Evolutionary conservation across 2,888 invertebrate species (phyloP).

Genomic region (Acleris laterana): DNA sequence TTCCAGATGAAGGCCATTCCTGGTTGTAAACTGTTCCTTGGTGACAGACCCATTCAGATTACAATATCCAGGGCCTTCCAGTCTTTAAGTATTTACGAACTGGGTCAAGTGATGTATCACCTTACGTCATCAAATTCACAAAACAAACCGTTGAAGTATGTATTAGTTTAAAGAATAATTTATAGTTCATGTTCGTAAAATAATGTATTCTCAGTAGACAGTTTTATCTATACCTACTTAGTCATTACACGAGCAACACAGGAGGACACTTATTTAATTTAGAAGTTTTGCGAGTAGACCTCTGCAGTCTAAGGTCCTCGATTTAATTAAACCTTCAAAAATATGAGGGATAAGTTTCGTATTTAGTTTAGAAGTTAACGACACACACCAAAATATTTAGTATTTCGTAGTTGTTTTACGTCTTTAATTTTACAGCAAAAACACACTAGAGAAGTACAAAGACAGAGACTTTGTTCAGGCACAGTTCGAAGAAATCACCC

Average conservation of each 20-base stretch:
- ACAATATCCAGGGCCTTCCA: constrained; percentile 79
- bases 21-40: constrained; percentile 76
- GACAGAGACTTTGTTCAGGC: constrained; percentile 74
- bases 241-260: too few relatives aligned
- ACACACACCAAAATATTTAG: too few relatives aligned
- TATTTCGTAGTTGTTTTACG: too few relatives aligned
- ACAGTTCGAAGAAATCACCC: constrained; percentile 75
- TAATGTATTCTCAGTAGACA: not conserved
- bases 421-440: constrained; percentile 53
- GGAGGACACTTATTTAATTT: too few relatives aligned
- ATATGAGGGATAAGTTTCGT: too few relatives aligned
- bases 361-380: too few relatives aligned
- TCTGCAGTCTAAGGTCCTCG: too few relatives aligned
- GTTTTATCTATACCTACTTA: too few relatives aligned
- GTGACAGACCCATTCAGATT: constrained; percentile 77
- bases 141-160: constrained; percentile 74
- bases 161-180: constrained; percentile 24
- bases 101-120: constrained; percentile 76
- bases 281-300: too few relatives aligned
- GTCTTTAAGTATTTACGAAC: constrained; percentile 69
- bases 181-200: not conserved
- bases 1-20: constrained; percentile 79
- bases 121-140: constrained; percentile 65
- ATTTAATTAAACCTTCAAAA: too few relatives aligned
- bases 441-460: constrained; percentile 72